A percentile compares a stretch with the other conserved stretches of the same genome.
Evolutionary conservation across 1,140 invertebrate species (phyloP).

Genomic region (Bathynomus jamesi): DNA sequence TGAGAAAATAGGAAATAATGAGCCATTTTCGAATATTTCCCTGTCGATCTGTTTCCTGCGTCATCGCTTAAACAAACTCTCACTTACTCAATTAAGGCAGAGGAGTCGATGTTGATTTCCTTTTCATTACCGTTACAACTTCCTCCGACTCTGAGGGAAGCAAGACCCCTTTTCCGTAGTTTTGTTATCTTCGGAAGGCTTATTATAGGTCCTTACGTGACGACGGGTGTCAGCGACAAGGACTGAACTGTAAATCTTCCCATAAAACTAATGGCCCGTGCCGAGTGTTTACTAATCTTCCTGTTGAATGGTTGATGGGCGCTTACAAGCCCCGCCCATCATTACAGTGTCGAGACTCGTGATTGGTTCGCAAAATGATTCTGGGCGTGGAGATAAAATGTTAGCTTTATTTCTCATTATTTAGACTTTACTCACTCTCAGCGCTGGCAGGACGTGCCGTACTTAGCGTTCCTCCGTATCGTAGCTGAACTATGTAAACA

Average conservation of each 20-base stretch:
- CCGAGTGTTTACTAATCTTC: constrained; percentile 37
- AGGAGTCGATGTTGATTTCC: constrained; percentile 30
- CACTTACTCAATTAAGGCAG: constrained; percentile 26
- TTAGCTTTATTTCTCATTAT: background rate
- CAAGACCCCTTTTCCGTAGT: background rate
- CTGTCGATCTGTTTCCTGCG: background rate
- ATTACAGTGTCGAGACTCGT: constrained; percentile 4
- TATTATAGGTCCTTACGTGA: background rate
- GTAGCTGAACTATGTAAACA: too few relatives aligned
- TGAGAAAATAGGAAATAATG: background rate
- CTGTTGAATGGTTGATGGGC: constrained; percentile 18
- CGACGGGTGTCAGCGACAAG: constrained; percentile 27
- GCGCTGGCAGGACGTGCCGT: background rate
- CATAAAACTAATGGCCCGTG: constrained; percentile 38
- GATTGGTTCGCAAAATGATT: background rate
- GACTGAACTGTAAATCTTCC: constrained; percentile 36
- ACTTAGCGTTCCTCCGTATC: too few relatives aligned
- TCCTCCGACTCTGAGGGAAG: constrained; percentile 17
- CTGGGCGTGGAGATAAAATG: background rate
- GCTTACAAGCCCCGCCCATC: constrained; percentile 14
- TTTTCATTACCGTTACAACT: constrained; percentile 34
- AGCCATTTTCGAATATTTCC: background rate
- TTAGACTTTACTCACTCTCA: background rate
- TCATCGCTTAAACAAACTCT: constrained; percentile 30
- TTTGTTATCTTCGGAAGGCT: background rate